Evolutionary conservation across 2,888 invertebrate genomes (phyloP), one percentile per base, ranked within the genome.

Genomic region (Lasioglossum pauxillum): DNA sequence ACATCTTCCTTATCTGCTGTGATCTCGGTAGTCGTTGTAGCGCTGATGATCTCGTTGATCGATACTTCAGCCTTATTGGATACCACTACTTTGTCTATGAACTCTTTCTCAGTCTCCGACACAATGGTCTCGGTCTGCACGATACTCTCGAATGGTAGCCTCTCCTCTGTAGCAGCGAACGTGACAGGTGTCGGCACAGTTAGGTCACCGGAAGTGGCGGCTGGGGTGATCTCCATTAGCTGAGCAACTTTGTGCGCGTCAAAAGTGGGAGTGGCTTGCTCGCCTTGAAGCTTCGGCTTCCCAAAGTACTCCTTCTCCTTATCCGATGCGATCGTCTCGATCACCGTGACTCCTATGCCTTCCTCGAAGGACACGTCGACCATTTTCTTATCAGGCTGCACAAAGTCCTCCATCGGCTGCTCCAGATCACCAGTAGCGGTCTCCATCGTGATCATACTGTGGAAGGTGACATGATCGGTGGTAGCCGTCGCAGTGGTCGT

Each of bases 91-190:
- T 93, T 93, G 27, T 93, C 92, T 2, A 75, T 77, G 72, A 95
- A 94, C 83, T 95, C 92, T 53, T 92, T 89, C 95, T 97, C 97
- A 89, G 96, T 96, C 94, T 97, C 97, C 67, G 96, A 95, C 8
- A 95, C 93, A 41, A 96, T 88, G 75, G 96, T 95, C 95, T 97
- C 96, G 84, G 96, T 96, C 88, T 95, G 96, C 89, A 96, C 95
- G 67, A 97, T 95, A 83, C 96, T 96, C 93, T 96, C 96, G 75
- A 97, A 95, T 23, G 96, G 95, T 44, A 96, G 94, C 84, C 96
- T 94, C 79, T 96, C 94, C 75, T 95, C 92, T 78, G 96, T 96
- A 27, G 96, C 96, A 71, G 94, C 95, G 76, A 94, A 93, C 49
- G 93, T 90, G 41, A 93, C 89, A 72, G 91, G 93, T 85, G 94